Evolutionary conservation across 1,140 invertebrate genomes (phyloP).

Genomic region (Eriosoma lanigerum): DNA sequence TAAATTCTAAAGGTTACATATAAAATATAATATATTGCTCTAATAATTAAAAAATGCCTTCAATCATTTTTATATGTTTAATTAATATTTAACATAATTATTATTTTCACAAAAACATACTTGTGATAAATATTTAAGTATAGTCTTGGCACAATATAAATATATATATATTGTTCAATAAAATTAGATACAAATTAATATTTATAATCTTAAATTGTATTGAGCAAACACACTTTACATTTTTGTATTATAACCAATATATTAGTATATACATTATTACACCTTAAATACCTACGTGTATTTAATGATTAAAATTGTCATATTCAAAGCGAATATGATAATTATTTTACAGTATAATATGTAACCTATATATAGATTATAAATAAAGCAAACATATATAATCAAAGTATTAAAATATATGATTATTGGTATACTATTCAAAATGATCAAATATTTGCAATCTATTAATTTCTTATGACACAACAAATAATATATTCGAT

Average conservation of each 20-base stretch:
- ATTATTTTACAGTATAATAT: too few species aligned
- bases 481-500: too few species aligned
- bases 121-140: conserved; percentile 6
- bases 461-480: too few species aligned
- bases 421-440: background rate
- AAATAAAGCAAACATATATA: background rate
- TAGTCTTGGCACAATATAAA: background rate
- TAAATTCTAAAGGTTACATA: background rate
- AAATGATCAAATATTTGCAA: too few species aligned
- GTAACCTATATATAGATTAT: background rate
- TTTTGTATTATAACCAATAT: background rate
- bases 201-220: background rate
- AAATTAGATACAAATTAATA: background rate
- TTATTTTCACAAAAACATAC: conserved; percentile 14
- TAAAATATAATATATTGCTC: background rate
- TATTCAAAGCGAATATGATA: background rate
- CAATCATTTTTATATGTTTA: background rate
- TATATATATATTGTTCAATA: background rate
- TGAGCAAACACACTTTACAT: background rate
- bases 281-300: background rate
- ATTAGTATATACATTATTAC: background rate
- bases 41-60: conserved; percentile 21
- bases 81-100: too few species aligned
- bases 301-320: background rate
- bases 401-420: background rate